Evolutionary conservation across 2,797 vertebrate species (phyloP).

Genomic region (Austrolebias charrua): DNA sequence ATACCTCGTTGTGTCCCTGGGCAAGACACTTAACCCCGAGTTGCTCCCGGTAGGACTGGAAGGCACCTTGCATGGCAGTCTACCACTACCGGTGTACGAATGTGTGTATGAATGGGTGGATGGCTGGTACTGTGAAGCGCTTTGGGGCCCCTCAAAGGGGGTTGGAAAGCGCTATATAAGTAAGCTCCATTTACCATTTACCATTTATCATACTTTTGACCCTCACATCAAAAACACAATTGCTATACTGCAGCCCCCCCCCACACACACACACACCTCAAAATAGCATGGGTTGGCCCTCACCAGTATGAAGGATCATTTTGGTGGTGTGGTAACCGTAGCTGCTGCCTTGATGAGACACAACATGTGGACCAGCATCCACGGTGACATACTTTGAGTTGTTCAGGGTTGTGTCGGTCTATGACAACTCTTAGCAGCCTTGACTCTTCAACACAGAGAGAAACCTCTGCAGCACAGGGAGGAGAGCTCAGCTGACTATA

Average conservation of each 20-base stretch:
- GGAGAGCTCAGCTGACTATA: constrained; percentile 45
- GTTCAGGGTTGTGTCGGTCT: constrained; percentile 1
- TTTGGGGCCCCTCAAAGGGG: too few species aligned
- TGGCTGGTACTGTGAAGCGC: too few species aligned
- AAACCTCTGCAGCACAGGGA: constrained; percentile 13
- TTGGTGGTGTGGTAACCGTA: constrained; percentile 11
- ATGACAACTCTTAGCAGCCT: constrained; percentile 3
- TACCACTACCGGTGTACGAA: too few species aligned
- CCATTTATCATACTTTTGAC: constrained; percentile 37
- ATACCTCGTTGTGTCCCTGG: too few species aligned
- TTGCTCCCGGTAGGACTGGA: too few species aligned
- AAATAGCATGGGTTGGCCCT: constrained; percentile 19
- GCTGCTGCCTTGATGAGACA: not conserved
- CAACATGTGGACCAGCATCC: constrained; percentile 2
- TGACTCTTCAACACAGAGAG: constrained; percentile 26
- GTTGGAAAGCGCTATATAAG: too few species aligned
- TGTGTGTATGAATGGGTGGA: too few species aligned
- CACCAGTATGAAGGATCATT: constrained; percentile 11
- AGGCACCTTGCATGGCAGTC: too few species aligned
- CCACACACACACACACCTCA: not conserved
- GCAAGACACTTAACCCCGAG: too few species aligned
- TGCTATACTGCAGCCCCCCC: constrained; percentile 2
- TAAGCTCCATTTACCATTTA: too few species aligned
- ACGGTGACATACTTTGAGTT: not conserved
- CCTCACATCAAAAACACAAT: constrained; percentile 39